Percentiles rank a stretch among this genome's conserved stretches.
phyloP scores from a whole-genome alignment of 1,140 invertebrate genomes.

The Monochamus saltuarius region DNA sequence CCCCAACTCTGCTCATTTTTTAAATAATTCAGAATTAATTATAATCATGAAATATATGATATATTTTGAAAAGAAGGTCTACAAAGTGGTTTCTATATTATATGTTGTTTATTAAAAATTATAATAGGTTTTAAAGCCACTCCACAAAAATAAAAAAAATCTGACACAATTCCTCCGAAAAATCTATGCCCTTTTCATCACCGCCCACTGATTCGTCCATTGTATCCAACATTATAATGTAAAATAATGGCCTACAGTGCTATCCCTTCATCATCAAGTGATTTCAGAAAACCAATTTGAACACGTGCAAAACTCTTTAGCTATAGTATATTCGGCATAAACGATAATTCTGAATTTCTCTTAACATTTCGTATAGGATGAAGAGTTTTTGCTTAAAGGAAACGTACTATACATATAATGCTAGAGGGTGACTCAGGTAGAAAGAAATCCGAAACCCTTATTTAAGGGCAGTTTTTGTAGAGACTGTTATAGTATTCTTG shows the following conservation, averaged over 20 bases:
- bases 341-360: background rate
- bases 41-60: too few relatives aligned
- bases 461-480: conserved; percentile 34
- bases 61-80: too few relatives aligned
- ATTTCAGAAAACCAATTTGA: conserved; percentile 28
- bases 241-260: conserved; percentile 28
- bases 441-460: conserved; percentile 37
- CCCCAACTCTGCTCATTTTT: too few relatives aligned
- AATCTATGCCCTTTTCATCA: conserved; percentile 23
- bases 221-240: conserved; percentile 29
- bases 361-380: background rate
- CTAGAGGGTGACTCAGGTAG: conserved; percentile 33
- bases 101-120: too few relatives aligned
- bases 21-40: too few relatives aligned
- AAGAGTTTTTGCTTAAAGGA: background rate
- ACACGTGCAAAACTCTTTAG: conserved; percentile 36
- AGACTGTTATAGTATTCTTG: conserved; percentile 34
- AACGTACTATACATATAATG: conserved; percentile 18
- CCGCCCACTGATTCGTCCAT: conserved; percentile 32
- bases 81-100: too few relatives aligned
- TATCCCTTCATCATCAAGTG: conserved; percentile 17
- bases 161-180: conserved; percentile 8
- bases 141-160: too few relatives aligned
- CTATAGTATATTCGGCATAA: conserved; percentile 23
- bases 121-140: too few relatives aligned